A percentile compares a stretch with the other conserved stretches of the same genome.
These are phyloP conservation scores for Dinocampus coccinellae DNA, from an alignment of 2,888 invertebrate genomes.

Conservation along the genomic window DNA sequence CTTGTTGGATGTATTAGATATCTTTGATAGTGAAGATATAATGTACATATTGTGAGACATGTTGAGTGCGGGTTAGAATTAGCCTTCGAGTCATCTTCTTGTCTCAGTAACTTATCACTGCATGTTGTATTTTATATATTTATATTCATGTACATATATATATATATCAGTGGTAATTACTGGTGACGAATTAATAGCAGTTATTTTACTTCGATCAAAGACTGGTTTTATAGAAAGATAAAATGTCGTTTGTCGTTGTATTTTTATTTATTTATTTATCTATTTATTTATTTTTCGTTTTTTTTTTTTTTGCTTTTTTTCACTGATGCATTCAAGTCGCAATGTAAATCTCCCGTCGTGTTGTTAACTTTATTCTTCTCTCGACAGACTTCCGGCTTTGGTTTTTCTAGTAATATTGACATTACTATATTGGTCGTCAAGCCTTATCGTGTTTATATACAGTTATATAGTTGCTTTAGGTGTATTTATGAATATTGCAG, in stretches of 20 bases:
- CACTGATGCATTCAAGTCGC: too few species aligned
- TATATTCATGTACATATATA: constrained; percentile 47
- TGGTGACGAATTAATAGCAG: constrained; percentile 66
- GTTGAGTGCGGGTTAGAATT: background rate
- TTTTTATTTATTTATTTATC: too few species aligned
- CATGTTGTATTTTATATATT: constrained; percentile 40
- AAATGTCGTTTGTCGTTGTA: background rate
- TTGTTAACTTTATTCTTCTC: background rate
- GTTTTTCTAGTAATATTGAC: background rate
- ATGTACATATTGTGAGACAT: background rate
- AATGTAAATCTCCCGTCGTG: background rate
- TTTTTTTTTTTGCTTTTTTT: background rate
- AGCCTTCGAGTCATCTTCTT: background rate
- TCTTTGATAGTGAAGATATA: too few species aligned
- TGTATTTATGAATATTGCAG: background rate
- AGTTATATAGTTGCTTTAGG: background rate
- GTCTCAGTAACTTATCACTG: background rate
- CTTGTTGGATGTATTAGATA: background rate
- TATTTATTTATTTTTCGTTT: background rate
- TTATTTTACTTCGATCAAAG: constrained; percentile 58
- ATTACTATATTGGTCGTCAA: background rate
- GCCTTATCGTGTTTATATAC: background rate
- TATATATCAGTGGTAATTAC: constrained; percentile 58
- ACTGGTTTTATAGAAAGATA: constrained; percentile 52
- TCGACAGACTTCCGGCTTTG: background rate